phyloP scores from a whole-genome alignment of 2,888 invertebrate species.

The Plusia festucae region DNA sequence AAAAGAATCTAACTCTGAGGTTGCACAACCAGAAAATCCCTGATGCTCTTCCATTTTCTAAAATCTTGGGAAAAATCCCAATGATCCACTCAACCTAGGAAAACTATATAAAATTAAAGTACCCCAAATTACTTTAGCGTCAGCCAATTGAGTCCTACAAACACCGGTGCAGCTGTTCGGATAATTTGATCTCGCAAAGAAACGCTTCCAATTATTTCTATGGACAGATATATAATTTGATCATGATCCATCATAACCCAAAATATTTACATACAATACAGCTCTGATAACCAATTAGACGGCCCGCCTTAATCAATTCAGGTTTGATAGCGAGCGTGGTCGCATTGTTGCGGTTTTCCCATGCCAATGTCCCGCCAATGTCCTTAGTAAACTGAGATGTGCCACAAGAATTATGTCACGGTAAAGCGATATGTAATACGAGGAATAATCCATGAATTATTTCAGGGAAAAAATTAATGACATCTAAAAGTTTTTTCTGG shows the following conservation, averaged over 20 bases:
- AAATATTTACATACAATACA: slow-evolving; percentile 23
- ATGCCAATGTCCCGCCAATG: slow-evolving; percentile 12
- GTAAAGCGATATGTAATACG: neutral
- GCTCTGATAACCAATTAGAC: slow-evolving; percentile 26
- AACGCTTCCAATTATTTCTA: neutral
- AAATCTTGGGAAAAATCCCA: neutral
- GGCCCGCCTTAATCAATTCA: slow-evolving; percentile 32
- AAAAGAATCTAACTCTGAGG: neutral
- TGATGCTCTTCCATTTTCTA: neutral
- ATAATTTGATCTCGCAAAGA: no score
- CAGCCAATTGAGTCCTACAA: no score
- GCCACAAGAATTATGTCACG: slow-evolving; percentile 8
- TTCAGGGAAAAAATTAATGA: no score
- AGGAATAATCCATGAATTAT: neutral
- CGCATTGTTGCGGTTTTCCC: slow-evolving; percentile 46
- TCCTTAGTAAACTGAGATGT: slow-evolving; percentile 16
- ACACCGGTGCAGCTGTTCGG: no score
- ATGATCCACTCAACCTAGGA: neutral
- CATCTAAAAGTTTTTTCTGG: no score
- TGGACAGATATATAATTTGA: neutral
- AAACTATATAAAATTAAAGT: no score
- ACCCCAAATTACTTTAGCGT: no score
- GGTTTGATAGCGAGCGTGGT: slow-evolving; percentile 27
- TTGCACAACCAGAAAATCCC: neutral
- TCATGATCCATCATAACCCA: neutral